Evolutionary conservation across 2,113 vertebrate genomes (phyloP).

Genomic region (Gymnarchus niloticus): DNA sequence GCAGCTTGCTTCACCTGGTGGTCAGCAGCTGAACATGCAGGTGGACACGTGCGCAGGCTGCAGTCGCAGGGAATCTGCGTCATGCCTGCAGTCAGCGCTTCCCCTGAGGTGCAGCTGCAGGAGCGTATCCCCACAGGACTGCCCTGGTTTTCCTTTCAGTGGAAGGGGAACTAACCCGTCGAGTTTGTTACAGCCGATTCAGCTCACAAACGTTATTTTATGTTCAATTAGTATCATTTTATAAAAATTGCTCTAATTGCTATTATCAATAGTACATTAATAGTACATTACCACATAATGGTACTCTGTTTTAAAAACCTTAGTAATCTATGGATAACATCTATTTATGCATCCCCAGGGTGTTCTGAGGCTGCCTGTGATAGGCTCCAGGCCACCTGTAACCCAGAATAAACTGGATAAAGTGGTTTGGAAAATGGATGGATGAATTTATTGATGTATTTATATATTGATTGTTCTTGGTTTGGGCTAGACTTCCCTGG

Average conservation of each 20-base stretch:
- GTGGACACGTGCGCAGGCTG: neutral
- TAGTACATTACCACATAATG: neutral
- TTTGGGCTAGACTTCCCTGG: neutral
- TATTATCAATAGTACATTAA: too few species aligned
- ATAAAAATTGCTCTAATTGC: too few species aligned
- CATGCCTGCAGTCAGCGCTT: neutral
- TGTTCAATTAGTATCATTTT: neutral
- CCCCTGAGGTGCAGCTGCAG: neutral
- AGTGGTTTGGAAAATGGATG: too few species aligned
- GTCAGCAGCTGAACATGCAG: neutral
- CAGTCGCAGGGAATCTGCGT: neutral
- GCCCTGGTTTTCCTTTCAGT: neutral
- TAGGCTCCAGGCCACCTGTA: too few species aligned
- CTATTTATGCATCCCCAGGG: neutral
- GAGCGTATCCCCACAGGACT: neutral
- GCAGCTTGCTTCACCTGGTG: conserved; percentile 3
- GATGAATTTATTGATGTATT: too few species aligned
- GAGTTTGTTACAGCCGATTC: neutral
- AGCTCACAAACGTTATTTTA: too few species aligned
- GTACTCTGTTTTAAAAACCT: neutral
- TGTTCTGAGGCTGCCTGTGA: neutral
- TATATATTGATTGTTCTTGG: neutral
- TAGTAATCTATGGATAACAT: neutral
- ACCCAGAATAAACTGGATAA: too few species aligned
- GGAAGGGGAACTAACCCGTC: neutral